Percentiles rank a stretch among this genome's conserved stretches.
phyloP scores from a whole-genome alignment of 2,797 vertebrate species.

The Craterocephalus amniculus region DNA sequence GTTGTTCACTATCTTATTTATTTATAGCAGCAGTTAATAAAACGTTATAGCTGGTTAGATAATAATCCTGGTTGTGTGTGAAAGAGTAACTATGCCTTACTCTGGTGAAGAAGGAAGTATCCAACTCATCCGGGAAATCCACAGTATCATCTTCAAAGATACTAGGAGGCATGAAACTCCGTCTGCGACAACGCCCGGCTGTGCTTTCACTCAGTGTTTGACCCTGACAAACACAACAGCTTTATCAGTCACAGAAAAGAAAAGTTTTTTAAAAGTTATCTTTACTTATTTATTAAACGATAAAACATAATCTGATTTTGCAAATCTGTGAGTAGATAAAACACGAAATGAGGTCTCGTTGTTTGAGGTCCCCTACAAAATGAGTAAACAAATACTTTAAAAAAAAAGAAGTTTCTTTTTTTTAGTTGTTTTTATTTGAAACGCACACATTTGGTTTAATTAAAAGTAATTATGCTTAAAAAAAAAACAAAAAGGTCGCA shows the following conservation, averaged over 20 bases:
- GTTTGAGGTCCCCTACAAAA: too few species aligned
- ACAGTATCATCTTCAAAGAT: constrained; percentile 93
- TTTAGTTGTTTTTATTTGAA: neutral
- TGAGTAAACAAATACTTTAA: too few species aligned
- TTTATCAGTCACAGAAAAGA: too few species aligned
- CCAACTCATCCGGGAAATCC: constrained; percentile 94
- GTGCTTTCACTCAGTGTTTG: constrained; percentile 87
- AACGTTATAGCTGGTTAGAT: neutral
- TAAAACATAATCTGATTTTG: too few species aligned
- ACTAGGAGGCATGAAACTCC: constrained; percentile 93
- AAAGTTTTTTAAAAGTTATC: too few species aligned
- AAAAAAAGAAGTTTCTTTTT: neutral
- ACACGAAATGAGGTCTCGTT: too few species aligned
- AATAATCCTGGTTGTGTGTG: neutral
- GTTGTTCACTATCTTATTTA: neutral
- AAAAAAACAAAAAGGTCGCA: neutral
- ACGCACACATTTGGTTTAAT: neutral
- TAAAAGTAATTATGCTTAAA: neutral
- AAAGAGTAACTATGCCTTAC: constrained; percentile 72
- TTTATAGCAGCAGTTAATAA: neutral
- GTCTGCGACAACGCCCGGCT: constrained; percentile 79
- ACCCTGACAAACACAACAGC: constrained; percentile 78
- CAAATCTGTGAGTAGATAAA: too few species aligned
- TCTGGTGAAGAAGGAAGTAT: constrained; percentile 96
- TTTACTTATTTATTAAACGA: too few species aligned